Evolutionary conservation across 2,113 vertebrate species (phyloP), one percentile per base, ranked within the genome.

Genomic region (Corynorhinus townsendii): DNA sequence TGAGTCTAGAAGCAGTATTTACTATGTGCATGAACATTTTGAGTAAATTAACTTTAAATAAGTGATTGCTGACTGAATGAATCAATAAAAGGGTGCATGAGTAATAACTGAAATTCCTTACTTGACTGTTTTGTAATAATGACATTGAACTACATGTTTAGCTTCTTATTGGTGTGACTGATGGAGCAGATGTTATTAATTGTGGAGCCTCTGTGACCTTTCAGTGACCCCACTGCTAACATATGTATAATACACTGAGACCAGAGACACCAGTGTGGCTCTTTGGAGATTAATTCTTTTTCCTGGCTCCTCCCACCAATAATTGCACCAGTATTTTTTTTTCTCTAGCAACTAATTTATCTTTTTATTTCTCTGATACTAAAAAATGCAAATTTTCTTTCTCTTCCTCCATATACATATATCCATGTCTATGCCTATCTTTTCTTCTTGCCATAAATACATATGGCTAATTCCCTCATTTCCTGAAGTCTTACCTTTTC

Each of bases 1-100:
- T 75, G 59, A 95, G 14, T 52, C 15, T 90, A 49, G 56, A 88
- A 66, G 20, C 11, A 69, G 56, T 89, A 73, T 79, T 77, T 80
- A 93, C 54, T 75, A 54, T 26, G 7, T 85, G 2, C 38, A 38
- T 66, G 52, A 72, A 86, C 11, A 86, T n/a, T 84, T n/a, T n/a
- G 33, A 73, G n/a, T 69, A 73, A 82, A 68, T 91, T 64, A 76
- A 72, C 9, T 59, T 79, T 92, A 94, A 94, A 35, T 82, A 82
- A 82, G 35, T 72, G 72, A 52, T 35, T 26, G 12, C 62, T 95
- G 69, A 16, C 15, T 14, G 17, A 90, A 73, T 62, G 38, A 86
- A 56, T 88, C 59, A 75, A 0, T 71, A 75, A 84, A 45, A 35
- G 68, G 7, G 81, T 16, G 7, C 66, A 52, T 52, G 26, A 89